phyloP scores from a whole-genome alignment of 2,797 vertebrate species.

The Myripristis murdjan region DNA sequence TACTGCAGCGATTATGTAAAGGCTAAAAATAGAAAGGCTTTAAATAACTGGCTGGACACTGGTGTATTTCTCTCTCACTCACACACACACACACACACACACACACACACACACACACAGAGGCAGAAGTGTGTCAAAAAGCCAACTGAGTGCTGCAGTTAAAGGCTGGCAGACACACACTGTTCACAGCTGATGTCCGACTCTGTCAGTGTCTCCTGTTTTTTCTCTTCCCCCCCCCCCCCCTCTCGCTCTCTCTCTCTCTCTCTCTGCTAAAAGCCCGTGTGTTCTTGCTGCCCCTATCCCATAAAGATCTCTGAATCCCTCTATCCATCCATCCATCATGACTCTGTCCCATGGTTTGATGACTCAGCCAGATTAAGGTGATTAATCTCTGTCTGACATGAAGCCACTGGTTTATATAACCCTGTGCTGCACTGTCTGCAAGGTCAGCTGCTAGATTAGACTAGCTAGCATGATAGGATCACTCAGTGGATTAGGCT shows the following conservation, averaged over 20 bases:
- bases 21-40: constrained; percentile 60
- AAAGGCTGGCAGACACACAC: constrained; percentile 27
- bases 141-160: not conserved
- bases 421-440: constrained; percentile 60
- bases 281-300: not conserved
- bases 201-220: not conserved
- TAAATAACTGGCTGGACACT: constrained; percentile 64
- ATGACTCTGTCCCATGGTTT: constrained; percentile 2
- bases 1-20: constrained; percentile 55
- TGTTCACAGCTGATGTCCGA: constrained; percentile 24
- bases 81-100: constrained; percentile 10
- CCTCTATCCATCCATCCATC: constrained; percentile 4
- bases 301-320: not conserved
- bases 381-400: constrained; percentile 71
- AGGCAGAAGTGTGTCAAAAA: constrained; percentile 11
- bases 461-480: constrained; percentile 69
- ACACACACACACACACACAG: not conserved
- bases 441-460: constrained; percentile 75
- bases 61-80: constrained; percentile 15
- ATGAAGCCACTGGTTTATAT: constrained; percentile 75
- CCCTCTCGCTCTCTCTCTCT: not conserved
- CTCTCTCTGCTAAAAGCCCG: not conserved
- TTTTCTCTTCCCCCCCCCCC: constrained; percentile 1
- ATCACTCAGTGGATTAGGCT: constrained; percentile 71
- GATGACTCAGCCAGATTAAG: constrained; percentile 73